phyloP scores from a whole-genome alignment of 2,888 invertebrate species.

The Stenoptilia bipunctidactyla region DNA sequence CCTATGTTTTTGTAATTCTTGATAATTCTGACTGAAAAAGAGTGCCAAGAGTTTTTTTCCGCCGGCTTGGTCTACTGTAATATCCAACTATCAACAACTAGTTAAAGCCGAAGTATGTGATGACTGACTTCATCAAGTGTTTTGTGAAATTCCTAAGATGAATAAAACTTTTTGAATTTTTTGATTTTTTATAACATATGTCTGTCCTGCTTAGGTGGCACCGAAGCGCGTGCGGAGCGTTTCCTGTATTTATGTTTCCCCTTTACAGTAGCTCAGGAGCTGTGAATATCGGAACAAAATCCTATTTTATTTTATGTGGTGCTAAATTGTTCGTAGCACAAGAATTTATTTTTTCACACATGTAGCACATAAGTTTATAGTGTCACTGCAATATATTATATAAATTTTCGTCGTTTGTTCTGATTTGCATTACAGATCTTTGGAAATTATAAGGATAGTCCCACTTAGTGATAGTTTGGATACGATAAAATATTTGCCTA shows the following conservation, averaged over 20 bases:
- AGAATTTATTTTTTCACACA: conserved; percentile 35
- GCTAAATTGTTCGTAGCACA: conserved; percentile 49
- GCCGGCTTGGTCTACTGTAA: no score
- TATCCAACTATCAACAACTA: no score
- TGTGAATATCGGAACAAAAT: conserved; percentile 49
- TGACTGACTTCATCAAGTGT: no score
- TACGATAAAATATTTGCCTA: conserved; percentile 31
- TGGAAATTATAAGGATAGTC: conserved; percentile 26
- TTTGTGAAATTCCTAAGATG: no score
- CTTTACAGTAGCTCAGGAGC: conserved; percentile 26
- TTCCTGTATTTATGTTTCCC: not conserved
- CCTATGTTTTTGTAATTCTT: no score
- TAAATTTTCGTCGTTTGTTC: conserved; percentile 26
- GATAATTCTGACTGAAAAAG: no score
- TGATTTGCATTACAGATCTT: conserved; percentile 14
- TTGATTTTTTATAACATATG: no score
- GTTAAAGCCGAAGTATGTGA: no score
- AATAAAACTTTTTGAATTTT: no score
- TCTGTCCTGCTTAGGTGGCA: no score
- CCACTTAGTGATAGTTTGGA: conserved; percentile 39
- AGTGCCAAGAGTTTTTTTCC: no score
- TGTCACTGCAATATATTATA: conserved; percentile 11
- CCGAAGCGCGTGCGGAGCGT: no score
- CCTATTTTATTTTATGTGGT: conserved; percentile 39
- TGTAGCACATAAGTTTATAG: conserved; percentile 26